Conservation (phyloP, 92 coral and sea anemone genomes). For the Pocillopora meandrina region DNA sequence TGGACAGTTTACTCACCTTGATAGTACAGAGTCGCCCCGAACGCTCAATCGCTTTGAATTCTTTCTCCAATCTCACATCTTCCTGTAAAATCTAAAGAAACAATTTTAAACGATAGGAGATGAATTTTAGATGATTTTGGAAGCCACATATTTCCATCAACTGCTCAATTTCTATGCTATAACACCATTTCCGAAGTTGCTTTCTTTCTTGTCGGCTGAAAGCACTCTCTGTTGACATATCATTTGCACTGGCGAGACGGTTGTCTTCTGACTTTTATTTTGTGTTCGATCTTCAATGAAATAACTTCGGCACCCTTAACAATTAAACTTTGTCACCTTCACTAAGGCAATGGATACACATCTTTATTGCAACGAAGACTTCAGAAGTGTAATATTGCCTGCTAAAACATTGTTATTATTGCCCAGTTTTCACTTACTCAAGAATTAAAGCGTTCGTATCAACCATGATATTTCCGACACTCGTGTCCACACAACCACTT, state of each 20-base stretch:
- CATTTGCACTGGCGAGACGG: constrained; percentile 45
- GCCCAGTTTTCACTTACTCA: constrained; percentile 15
- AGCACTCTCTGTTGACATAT: constrained; percentile 30
- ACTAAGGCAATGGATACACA: constrained; percentile 13
- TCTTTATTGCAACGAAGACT: constrained; percentile 25
- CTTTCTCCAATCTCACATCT: not conserved
- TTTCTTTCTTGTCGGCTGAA: constrained; percentile 24
- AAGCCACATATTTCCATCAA: not conserved
- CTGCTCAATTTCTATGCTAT: no score
- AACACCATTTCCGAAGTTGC: not conserved
- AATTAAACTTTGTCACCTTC: constrained; percentile 12
- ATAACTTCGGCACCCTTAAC: constrained; percentile 33
- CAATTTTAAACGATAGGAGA: not conserved
- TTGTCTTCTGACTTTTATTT: constrained; percentile 34
- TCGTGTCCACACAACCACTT: constrained; percentile 16
- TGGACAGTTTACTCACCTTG: constrained; percentile 28
- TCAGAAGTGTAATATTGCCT: constrained; percentile 5
- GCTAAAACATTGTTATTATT: not conserved
- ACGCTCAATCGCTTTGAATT: not conserved
- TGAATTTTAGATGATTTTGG: not conserved
- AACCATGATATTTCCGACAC: constrained; percentile 52
- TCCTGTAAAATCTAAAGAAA: not conserved
- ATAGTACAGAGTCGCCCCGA: constrained; percentile 12
- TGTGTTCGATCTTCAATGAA: constrained; percentile 26
- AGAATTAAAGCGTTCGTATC: constrained; percentile 30